Evolutionary conservation across 2,797 vertebrate genomes (phyloP), one percentile per base, ranked within the genome.

Genomic region (Halcyon smyrnensis): DNA sequence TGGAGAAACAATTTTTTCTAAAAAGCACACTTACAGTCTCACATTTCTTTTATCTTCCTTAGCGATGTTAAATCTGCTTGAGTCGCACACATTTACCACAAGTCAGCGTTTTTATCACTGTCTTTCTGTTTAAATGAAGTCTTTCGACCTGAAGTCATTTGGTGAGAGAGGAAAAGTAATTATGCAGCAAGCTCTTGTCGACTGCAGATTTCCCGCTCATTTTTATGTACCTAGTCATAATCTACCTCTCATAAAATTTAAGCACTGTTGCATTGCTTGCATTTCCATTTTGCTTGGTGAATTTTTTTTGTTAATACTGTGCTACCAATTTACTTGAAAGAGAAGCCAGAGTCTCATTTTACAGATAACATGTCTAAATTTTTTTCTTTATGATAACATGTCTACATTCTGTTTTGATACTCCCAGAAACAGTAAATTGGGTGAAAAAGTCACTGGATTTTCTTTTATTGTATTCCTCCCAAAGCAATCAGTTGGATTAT

Each of bases 191-290:
- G 80, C 83, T 96, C 96, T 91, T 97, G 95, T 95, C 85, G 57
- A 91, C 79, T 85, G 93, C 73, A 92, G 95, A 89, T 84, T 96
- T 97, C 93, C 93, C 60, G 15, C 97, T 96, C 94, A 45, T 71
- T 96, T 97, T 97, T 96, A 97, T 97, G 88, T 93, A 97, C 91
- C 95, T 91, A 96, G 94, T 97, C 97, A 96, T 97, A 97, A 98
- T 97, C 93, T 91, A 81, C 68, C 95, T 96, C 90, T 60, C 91
- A 93, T 97, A 97, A 98, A 97, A 97, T 93, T 82, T 97, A 97
- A 98, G 94, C 78, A 93, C 94, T 87, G 65, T 96, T 95, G 97
- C 97, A 95, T 85, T 86, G 97, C 89, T 96, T 94, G 92, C 95
- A 86, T 96, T 96, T 93, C 77, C 67, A 95, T 96, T 97, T 98